Base-by-base conservation (phyloP, 2,113 vertebrate genomes). In the Cynoglossus semilaevis region DNA sequence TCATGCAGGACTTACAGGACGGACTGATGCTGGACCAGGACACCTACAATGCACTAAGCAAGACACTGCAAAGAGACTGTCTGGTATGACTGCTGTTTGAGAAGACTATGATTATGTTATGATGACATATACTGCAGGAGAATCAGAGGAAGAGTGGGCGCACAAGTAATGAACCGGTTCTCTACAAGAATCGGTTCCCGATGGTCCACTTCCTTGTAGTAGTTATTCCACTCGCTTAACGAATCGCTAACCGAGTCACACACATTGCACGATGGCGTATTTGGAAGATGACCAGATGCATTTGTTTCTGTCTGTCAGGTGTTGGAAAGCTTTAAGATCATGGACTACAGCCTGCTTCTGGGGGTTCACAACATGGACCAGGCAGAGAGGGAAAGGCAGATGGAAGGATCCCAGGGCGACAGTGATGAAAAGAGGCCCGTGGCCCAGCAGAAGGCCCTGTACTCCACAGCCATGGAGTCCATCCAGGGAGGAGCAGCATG, bases 291-390 rank as follows among this genome's bases (percentile, higher is more conserved):
- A 19, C 9, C 53, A 0, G 17, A 41, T 18, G n/a, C 6, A 2
- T 15, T 1, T 14, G n/a, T 45, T 59, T 43, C 15, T 16, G 0
- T 58, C 9, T 18, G 48, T 16, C 82, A 99, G 97, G 97, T 99
- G 46, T 85, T 99, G 76, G 96, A 99, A 83, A 99, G 97, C 76
- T 99, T 99, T 82, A 98, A 99, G 89, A 99, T 98, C 85, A 99
- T 99, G 96, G 97, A 99, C 90, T 99, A 99, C 90, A 98, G 96
- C 79, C 89, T 99, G 55, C 90, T 99, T 77, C 90, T 99, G 10
- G 97, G 97, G 0, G 94, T 99, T 46, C 97, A 99, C 85, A 99
- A 98, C 88, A 93, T 98, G 6, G 97, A 99, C 86, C 95, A 95
- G 86, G 93, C 94, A 0, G 94, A 95, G 74, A 87, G 93, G 0